Percentiles rank a stretch among this genome's conserved stretches.
Evolutionary conservation across 2,113 vertebrate species (phyloP).

Genomic region (Nothoprocta perdicaria): DNA sequence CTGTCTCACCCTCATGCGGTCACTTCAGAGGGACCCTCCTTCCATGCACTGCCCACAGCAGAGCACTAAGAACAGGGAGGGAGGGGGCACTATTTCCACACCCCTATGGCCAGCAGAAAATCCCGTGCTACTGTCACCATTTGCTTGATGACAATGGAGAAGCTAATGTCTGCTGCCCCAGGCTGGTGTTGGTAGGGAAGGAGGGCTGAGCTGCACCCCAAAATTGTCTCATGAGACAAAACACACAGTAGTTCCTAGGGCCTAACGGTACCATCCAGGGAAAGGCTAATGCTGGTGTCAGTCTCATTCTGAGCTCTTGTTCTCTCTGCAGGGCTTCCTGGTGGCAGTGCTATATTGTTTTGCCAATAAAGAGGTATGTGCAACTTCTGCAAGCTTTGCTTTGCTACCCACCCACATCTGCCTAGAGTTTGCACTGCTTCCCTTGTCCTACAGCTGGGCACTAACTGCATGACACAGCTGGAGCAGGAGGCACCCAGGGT

Average conservation of each 20-base stretch:
- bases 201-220: neutral
- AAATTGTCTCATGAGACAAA: neutral
- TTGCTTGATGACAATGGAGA: neutral
- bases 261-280: neutral
- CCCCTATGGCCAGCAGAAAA: neutral
- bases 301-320: neutral
- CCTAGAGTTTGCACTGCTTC: neutral
- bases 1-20: neutral
- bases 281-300: accelerated
- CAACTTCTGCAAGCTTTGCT: accelerated
- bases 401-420: neutral
- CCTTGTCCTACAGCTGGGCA: no score
- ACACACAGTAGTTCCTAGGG: neutral
- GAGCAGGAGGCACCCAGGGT: neutral
- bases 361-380: conserved; percentile 84
- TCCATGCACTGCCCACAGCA: neutral
- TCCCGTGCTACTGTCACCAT: neutral
- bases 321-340: conserved; percentile 78
- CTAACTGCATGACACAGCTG: no score
- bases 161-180: accelerated
- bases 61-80: neutral
- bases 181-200: neutral
- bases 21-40: neutral
- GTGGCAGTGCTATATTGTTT: conserved; percentile 88
- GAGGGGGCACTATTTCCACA: neutral